phyloP scores from a whole-genome alignment of 2,113 vertebrate species.

The Copsychus sechellarum region DNA sequence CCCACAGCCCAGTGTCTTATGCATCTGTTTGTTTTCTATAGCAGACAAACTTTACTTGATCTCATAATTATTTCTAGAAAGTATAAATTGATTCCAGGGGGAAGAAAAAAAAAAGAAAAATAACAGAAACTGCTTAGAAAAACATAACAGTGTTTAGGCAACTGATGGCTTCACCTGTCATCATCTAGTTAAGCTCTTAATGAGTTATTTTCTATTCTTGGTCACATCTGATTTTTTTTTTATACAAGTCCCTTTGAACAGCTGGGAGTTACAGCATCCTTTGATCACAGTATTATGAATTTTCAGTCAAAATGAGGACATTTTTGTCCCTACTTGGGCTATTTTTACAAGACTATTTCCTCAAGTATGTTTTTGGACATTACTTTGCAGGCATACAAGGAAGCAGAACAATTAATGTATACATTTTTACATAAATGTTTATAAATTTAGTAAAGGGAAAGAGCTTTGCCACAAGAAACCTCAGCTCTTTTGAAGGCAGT shows the following conservation, averaged over 20 bases:
- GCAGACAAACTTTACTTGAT: slow-evolving; percentile 56
- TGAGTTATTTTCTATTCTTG: slow-evolving; percentile 92
- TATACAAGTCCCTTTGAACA: slow-evolving; percentile 95
- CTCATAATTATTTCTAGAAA: slow-evolving; percentile 51
- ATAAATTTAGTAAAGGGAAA: slow-evolving; percentile 89
- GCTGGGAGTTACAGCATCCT: slow-evolving; percentile 87
- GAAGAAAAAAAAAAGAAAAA: neutral
- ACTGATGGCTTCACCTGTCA: slow-evolving; percentile 86
- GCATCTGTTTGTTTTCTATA: neutral
- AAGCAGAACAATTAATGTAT: slow-evolving; percentile 78
- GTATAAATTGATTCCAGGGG: slow-evolving; percentile 29
- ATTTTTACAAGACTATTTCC: slow-evolving; percentile 74
- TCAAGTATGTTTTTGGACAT: slow-evolving; percentile 64
- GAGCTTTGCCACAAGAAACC: slow-evolving; percentile 84
- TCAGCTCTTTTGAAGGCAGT: slow-evolving; percentile 87
- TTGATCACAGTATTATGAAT: slow-evolving; percentile 96
- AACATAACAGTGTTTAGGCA: slow-evolving; percentile 71
- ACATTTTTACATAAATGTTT: slow-evolving; percentile 92
- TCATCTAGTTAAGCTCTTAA: slow-evolving; percentile 90
- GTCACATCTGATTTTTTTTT: slow-evolving; percentile 92
- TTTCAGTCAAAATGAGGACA: slow-evolving; percentile 87
- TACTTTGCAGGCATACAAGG: slow-evolving; percentile 54
- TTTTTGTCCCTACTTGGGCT: slow-evolving; percentile 72
- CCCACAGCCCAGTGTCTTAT: neutral
- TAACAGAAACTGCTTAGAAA: slow-evolving; percentile 32